Evolutionary conservation across 1,140 invertebrate species (phyloP), one percentile per base, ranked within the genome.

Genomic region (Druon quercuslanigerum): DNA sequence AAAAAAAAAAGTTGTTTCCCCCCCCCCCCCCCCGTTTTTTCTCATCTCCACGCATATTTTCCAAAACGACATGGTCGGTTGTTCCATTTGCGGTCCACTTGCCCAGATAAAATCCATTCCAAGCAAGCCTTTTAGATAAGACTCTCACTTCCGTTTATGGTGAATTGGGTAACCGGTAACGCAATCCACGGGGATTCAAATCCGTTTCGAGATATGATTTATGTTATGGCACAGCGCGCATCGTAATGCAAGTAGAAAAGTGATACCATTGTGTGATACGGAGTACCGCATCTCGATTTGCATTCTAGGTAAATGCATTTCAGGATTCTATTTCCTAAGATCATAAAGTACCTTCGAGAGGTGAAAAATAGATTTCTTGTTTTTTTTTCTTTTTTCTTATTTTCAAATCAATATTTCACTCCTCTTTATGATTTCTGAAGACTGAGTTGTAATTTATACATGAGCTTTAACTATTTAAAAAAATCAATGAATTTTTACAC

Each of bases 191-290:
- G 50, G 73, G 57, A 75, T 75, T 70, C 14, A 70, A 75, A 75
- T 75, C 50, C 50, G 33, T 70, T 75, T 75, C 33, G 73, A 51
- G 57, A 52, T 70, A 70, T 75, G 73, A 75, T 75, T 70, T 75
- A 75, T 25, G 73, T 75, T 70, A 75, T 50, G 50, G 11, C 25
- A 50, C 50, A 50, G 57, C 50, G 33, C 40, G 40, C 40, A 46
- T 46, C 40, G 57, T 56, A 25, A 51, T 46, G 16, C 20, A 20
- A 57, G 25, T 56, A 33, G 57, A 40, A 54, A 54, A 73, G 72
- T 33, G 72, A 20, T 56, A 46, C 72, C 51, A 75, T 51, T 75
- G 73, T 70, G 33, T 70, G 46, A 50, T 40, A 13, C 33, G 9
- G 40, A 16, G 25, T 57, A 17, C 57, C n/a, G 46, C 73, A 70